These are phyloP conservation scores for Hipparchia sbordonii DNA, from an alignment of 2,888 invertebrate genomes.

Conservation along the genomic window DNA sequence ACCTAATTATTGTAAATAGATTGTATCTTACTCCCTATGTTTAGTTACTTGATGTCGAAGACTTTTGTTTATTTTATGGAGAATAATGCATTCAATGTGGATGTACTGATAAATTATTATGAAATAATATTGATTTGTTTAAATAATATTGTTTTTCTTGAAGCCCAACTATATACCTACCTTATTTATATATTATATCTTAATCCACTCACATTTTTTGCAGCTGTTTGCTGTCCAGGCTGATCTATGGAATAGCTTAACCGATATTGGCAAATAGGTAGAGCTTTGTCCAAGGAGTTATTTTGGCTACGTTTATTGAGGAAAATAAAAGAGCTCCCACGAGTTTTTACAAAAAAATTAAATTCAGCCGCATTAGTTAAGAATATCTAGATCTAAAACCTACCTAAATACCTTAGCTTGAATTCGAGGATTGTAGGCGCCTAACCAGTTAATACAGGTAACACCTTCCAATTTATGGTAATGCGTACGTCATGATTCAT, in stretches of 20 bases:
- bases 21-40: conserved; percentile 68
- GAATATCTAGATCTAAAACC: too few relatives aligned
- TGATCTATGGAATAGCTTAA: too few relatives aligned
- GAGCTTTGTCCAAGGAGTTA: too few relatives aligned
- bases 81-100: conserved; percentile 76
- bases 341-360: too few relatives aligned
- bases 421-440: not conserved
- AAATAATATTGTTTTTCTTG: conserved; percentile 59
- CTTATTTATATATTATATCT: too few relatives aligned
- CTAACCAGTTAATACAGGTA: not conserved
- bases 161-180: not conserved
- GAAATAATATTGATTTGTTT: conserved; percentile 83
- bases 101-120: conserved; percentile 81
- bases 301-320: too few relatives aligned
- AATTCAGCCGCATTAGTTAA: too few relatives aligned
- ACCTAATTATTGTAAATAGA: conserved; percentile 76
- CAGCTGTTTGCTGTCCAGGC: too few relatives aligned
- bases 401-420: not conserved
- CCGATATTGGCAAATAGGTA: too few relatives aligned
- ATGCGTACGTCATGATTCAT: conserved; percentile 3
- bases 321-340: too few relatives aligned
- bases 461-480: conserved; percentile 12
- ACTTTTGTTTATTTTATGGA: conserved; percentile 74
- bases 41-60: conserved; percentile 74
- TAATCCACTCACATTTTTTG: too few relatives aligned